Conservation (phyloP, 2,113 vertebrate species). For the Mesoclemmys tuberculata region DNA sequence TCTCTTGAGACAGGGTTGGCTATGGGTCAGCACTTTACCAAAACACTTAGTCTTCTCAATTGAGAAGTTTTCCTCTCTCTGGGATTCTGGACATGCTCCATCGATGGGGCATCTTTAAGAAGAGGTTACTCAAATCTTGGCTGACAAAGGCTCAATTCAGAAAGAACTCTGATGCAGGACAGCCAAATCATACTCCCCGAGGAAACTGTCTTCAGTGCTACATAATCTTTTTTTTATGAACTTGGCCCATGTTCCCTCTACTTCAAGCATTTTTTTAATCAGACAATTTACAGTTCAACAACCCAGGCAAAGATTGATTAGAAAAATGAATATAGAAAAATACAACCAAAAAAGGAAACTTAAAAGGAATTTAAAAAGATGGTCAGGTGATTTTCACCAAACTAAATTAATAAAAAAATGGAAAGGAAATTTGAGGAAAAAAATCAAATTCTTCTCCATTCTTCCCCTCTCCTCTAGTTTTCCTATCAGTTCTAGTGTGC, state of each 20-base stretch:
- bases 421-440: neutral
- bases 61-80: constrained; percentile 67
- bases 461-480: neutral
- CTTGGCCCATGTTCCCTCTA: neutral
- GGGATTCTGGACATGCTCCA: constrained; percentile 73
- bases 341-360: neutral
- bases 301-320: constrained; percentile 29
- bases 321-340: neutral
- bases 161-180: neutral
- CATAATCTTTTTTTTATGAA: neutral
- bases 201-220: neutral
- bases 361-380: neutral
- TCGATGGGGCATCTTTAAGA: constrained; percentile 81
- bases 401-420: neutral
- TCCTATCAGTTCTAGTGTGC: neutral
- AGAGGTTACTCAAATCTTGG: constrained; percentile 73
- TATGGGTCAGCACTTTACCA: constrained; percentile 78
- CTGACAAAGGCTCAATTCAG: constrained; percentile 52
- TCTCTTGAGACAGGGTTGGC: constrained; percentile 62
- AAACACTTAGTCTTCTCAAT: constrained; percentile 78
- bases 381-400: neutral
- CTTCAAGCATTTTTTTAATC: constrained; percentile 19
- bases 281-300: constrained; percentile 18
- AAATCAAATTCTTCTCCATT: neutral
- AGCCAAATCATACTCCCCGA: rapidly evolving